phyloP scores from a whole-genome alignment of 2,113 vertebrate species.

The Gambusia holbrooki region DNA sequence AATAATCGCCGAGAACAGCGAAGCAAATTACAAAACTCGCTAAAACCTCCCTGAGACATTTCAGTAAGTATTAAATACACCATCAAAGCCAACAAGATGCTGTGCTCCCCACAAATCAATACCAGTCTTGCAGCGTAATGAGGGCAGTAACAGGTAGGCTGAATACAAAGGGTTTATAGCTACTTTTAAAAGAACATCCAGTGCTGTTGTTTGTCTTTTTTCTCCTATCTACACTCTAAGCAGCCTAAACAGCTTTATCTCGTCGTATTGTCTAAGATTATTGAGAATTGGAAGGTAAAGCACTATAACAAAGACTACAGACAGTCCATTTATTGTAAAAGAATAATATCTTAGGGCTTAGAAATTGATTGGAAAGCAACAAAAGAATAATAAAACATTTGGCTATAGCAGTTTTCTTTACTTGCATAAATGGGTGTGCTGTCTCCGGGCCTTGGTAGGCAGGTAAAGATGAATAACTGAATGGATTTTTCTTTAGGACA shows the following conservation, averaged over 20 bases:
- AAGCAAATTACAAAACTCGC: slow-evolving; percentile 1
- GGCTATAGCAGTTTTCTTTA: not conserved
- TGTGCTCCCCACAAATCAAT: slow-evolving; percentile 52
- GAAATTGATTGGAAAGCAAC: slow-evolving; percentile 28
- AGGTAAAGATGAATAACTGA: slow-evolving; percentile 35
- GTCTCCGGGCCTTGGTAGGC: slow-evolving; percentile 10
- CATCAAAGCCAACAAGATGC: slow-evolving; percentile 44
- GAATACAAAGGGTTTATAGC: slow-evolving; percentile 42
- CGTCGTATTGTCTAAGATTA: slow-evolving; percentile 6
- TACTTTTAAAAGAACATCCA: slow-evolving; percentile 22
- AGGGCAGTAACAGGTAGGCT: slow-evolving; percentile 35
- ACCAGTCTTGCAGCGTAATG: slow-evolving; percentile 40
- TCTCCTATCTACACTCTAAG: slow-evolving; percentile 13
- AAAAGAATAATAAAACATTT: slow-evolving; percentile 1
- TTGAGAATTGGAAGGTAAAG: slow-evolving; percentile 23
- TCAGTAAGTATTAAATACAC: slow-evolving; percentile 43
- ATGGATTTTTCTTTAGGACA: slow-evolving; percentile 5
- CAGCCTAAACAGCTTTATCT: slow-evolving; percentile 4
- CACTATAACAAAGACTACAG: slow-evolving; percentile 9
- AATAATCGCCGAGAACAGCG: slow-evolving; percentile 7
- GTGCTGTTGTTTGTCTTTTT: slow-evolving; percentile 8
- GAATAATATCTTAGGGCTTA: slow-evolving; percentile 16
- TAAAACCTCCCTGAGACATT: slow-evolving; percentile 21
- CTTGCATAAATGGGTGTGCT: slow-evolving; percentile 20
- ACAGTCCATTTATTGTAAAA: slow-evolving; percentile 15